Percentiles rank a stretch among this genome's conserved stretches.
These are phyloP conservation scores for Chionis minor DNA, from an alignment of 2,113 vertebrate species.

Conservation along the genomic window DNA sequence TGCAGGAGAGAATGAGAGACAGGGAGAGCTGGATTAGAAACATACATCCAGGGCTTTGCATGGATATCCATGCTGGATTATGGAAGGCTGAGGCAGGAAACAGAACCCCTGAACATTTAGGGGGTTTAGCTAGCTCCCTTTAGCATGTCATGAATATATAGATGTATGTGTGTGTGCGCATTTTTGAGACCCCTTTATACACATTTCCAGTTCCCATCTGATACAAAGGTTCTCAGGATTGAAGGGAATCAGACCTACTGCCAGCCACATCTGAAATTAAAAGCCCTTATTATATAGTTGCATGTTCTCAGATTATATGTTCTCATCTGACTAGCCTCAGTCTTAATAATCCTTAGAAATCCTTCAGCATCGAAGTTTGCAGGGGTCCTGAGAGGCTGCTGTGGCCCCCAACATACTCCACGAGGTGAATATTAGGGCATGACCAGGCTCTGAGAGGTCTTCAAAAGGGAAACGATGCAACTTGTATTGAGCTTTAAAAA, in stretches of 20 bases:
- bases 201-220: neutral
- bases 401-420: neutral
- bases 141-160: neutral
- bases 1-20: neutral
- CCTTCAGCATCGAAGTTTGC: neutral
- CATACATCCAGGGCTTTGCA: neutral
- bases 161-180: fast-evolving
- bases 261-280: neutral
- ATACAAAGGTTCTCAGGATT: neutral
- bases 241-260: neutral
- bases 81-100: neutral
- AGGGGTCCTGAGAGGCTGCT: neutral
- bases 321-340: neutral
- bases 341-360: neutral
- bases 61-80: neutral
- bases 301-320: neutral
- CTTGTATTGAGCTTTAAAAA: neutral
- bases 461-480: neutral
- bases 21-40: neutral
- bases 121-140: neutral
- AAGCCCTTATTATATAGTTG: neutral
- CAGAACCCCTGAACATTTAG: neutral
- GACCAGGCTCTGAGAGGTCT: neutral
- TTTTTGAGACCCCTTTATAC: neutral
- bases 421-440: fast-evolving